A percentile compares a stretch with the other conserved stretches of the same genome.
These are phyloP conservation scores for Lepisosteus oculatus DNA, from an alignment of 2,113 vertebrate genomes.

Conservation along the genomic window DNA sequence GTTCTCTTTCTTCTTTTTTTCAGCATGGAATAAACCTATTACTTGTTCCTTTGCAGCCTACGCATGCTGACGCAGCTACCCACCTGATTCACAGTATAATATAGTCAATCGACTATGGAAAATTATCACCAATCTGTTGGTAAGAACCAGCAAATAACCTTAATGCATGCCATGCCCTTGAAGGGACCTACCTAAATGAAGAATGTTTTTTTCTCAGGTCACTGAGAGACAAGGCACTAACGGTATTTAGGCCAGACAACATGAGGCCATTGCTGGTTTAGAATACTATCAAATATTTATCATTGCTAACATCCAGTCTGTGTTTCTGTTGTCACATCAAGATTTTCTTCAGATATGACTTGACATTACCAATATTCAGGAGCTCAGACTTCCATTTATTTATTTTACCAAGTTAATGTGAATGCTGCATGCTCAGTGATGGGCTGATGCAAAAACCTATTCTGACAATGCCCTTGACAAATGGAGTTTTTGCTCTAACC, in stretches of 20 bases:
- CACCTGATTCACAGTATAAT: neutral
- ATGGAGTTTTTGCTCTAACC: neutral
- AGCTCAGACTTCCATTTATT: constrained; percentile 13
- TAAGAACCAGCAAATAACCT: neutral
- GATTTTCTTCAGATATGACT: constrained; percentile 1
- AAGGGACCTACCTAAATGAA: no score
- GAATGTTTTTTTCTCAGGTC: no score
- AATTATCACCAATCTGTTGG: neutral
- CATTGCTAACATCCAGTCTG: neutral
- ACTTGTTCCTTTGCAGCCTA: no score
- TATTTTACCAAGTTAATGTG: constrained; percentile 9
- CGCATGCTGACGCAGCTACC: no score
- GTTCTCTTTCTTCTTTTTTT: no score
- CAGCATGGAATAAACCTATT: no score
- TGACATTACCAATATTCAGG: constrained; percentile 13
- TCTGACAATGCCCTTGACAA: constrained; percentile 3
- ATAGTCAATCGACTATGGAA: neutral
- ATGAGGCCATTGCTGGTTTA: no score
- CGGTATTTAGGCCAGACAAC: no score
- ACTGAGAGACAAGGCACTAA: no score
- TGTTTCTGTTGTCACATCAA: constrained; percentile 13
- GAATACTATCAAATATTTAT: constrained; percentile 11
- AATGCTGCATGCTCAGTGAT: neutral
- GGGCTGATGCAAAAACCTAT: neutral
- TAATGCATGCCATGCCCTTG: neutral